Base-by-base conservation (phyloP, 2,797 vertebrate genomes). In the Onychomys leucogaster region DNA sequence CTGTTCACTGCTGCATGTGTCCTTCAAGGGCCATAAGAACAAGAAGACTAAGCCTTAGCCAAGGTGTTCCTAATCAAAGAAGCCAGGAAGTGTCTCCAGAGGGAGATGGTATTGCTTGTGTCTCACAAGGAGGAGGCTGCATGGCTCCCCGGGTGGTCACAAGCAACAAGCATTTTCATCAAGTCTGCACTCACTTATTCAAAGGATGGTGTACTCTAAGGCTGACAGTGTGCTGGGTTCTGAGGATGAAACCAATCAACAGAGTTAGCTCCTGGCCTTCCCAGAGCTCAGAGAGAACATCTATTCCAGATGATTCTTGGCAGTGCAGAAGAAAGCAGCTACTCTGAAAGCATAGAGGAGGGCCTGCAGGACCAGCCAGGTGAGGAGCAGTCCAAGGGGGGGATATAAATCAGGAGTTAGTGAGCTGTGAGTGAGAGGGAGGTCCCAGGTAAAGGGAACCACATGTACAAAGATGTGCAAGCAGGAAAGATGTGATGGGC, bases 131-230 rank as follows among this genome's bases (percentile, higher is more conserved):
- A 91, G 55, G 41, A 65, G 55, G 57, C 49, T 52, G 16, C 16
- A 0, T 0, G 5, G 37, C 43, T 2, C 2, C 32, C 37, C 10
- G 19, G 43, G 23, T 19, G 12, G 25, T 59, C 19, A 0, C 16
- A 73, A 57, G 52, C 43, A 25, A 69, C 9, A 57, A 16, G 37
- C 23, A 14, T 41, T 1, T 0, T 6, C 1, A 10, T 46, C 17
- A 27, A 49, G 65, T 55, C 77, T 34, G 0, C 32, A 12, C 12
- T 23, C 43, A 13, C 12, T n/a, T 75, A 14, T n/a, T 78, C 80
- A 34, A 75, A 29, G 65, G 34, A 32, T 13, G 3, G 5, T 7
- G 6, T 3, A 2, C 37, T 87, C 76, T 41, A 25, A 41, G 34
- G n/a, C 43, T 37, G n/a, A 63, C 46, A 8, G 59, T 32, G 76